Evolutionary conservation across 2,797 vertebrate genomes (phyloP).

Genomic region (Pipistrellus nathusii): DNA sequence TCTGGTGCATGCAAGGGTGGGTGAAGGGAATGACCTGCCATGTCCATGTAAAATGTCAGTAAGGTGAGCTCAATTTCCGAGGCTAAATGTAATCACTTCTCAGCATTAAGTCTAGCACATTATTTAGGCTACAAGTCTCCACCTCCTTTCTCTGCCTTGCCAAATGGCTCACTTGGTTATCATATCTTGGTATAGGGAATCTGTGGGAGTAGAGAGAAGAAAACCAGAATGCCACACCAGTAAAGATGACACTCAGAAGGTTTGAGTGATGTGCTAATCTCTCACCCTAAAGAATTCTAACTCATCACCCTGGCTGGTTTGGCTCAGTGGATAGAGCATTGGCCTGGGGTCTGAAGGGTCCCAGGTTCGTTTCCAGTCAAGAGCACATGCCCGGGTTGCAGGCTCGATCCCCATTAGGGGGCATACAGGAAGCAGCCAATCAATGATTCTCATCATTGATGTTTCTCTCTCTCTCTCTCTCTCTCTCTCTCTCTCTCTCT

Average conservation of each 20-base stretch:
- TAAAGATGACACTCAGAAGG: not conserved
- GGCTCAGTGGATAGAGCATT: too few relatives aligned
- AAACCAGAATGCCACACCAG: not conserved
- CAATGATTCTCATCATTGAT: too few relatives aligned
- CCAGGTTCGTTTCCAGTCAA: too few relatives aligned
- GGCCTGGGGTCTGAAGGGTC: too few relatives aligned
- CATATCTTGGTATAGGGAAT: not conserved
- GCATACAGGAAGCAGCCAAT: rapidly evolving
- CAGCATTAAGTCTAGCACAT: not conserved
- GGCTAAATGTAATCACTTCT: not conserved
- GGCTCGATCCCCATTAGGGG: too few relatives aligned
- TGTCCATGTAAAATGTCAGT: not conserved
- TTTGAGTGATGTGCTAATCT: not conserved
- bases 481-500: too few relatives aligned
- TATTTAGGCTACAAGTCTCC: not conserved
- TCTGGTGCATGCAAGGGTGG: not conserved
- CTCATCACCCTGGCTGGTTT: not conserved
- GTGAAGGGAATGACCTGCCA: not conserved
- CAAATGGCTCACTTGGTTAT: not conserved
- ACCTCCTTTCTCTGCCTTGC: not conserved
- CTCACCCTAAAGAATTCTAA: not conserved
- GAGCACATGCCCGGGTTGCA: too few relatives aligned
- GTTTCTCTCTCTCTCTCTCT: too few relatives aligned
- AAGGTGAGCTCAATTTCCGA: not conserved
- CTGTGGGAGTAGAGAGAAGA: not conserved